These are phyloP conservation scores for Odontocolon sp. DNA, from an alignment of 2,888 invertebrate species.

Conservation along the genomic window DNA sequence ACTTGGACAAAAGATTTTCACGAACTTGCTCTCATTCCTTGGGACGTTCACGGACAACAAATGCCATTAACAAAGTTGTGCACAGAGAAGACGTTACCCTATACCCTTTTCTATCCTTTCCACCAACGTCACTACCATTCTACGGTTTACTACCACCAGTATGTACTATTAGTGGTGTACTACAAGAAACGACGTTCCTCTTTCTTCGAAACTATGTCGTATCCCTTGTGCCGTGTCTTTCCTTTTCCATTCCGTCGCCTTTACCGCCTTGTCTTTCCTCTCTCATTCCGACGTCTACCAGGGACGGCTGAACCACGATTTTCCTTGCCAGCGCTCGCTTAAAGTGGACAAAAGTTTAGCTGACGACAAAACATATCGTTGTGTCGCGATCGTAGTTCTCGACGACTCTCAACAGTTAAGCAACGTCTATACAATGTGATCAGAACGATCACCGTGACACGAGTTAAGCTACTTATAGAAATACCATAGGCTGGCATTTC, in stretches of 20 bases:
- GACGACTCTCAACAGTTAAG: not conserved
- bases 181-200: slow-evolving; percentile 33
- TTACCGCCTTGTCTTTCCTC: too few relatives aligned
- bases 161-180: slow-evolving; percentile 56
- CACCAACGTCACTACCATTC: slow-evolving; percentile 47
- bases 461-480: not conserved
- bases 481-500: not conserved
- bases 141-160: slow-evolving; percentile 46
- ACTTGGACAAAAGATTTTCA: slow-evolving; percentile 58
- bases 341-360: slow-evolving; percentile 54
- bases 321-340: slow-evolving; percentile 21
- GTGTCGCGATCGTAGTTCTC: slow-evolving; percentile 29
- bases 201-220: slow-evolving; percentile 36
- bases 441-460: too few relatives aligned
- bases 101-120: not conserved
- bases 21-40: slow-evolving; percentile 35
- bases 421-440: not conserved
- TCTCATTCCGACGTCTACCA: slow-evolving; percentile 15
- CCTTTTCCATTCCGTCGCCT: slow-evolving; percentile 29
- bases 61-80: slow-evolving; percentile 69
- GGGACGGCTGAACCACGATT: slow-evolving; percentile 2
- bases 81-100: slow-evolving; percentile 21
- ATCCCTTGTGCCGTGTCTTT: slow-evolving; percentile 12
- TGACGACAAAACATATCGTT: slow-evolving; percentile 54
- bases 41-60: slow-evolving; percentile 64